phyloP scores from a whole-genome alignment of 92 coral and sea anemone species.

The Porites evermanni region DNA sequence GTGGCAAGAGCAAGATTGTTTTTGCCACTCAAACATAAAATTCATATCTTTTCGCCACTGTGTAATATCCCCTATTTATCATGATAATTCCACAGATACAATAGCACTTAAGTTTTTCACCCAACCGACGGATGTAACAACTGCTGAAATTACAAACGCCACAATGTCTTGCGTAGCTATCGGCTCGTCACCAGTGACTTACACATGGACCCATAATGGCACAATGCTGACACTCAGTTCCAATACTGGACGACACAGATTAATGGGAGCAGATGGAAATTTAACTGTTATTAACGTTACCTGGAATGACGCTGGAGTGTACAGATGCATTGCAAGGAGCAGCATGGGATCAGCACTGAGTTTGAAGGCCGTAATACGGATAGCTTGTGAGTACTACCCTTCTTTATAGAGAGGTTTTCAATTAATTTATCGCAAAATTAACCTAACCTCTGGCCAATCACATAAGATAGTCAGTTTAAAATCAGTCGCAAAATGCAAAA shows the following conservation, averaged over 20 bases:
- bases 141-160: slow-evolving; percentile 40
- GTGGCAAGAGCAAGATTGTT: too few relatives aligned
- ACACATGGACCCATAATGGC: slow-evolving; percentile 65
- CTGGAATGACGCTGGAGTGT: slow-evolving; percentile 48
- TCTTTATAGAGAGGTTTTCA: too few relatives aligned
- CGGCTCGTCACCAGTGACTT: slow-evolving; percentile 27
- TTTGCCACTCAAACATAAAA: too few relatives aligned
- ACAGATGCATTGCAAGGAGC: slow-evolving; percentile 68
- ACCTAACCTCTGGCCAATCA: too few relatives aligned
- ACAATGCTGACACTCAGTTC: slow-evolving; percentile 6
- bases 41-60: background rate
- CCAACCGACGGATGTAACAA: slow-evolving; percentile 42
- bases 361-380: slow-evolving; percentile 48
- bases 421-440: too few relatives aligned
- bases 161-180: slow-evolving; percentile 52
- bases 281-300: slow-evolving; percentile 36
- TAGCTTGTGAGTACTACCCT: slow-evolving; percentile 72
- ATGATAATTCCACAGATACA: background rate
- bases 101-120: slow-evolving; percentile 16
- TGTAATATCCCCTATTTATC: background rate
- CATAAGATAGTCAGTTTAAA: too few relatives aligned
- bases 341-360: slow-evolving; percentile 66
- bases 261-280: slow-evolving; percentile 7
- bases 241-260: slow-evolving; percentile 2
- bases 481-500: too few relatives aligned